phyloP scores from a whole-genome alignment of 92 coral and sea anemone species.

The Bergia puertoricense region DNA sequence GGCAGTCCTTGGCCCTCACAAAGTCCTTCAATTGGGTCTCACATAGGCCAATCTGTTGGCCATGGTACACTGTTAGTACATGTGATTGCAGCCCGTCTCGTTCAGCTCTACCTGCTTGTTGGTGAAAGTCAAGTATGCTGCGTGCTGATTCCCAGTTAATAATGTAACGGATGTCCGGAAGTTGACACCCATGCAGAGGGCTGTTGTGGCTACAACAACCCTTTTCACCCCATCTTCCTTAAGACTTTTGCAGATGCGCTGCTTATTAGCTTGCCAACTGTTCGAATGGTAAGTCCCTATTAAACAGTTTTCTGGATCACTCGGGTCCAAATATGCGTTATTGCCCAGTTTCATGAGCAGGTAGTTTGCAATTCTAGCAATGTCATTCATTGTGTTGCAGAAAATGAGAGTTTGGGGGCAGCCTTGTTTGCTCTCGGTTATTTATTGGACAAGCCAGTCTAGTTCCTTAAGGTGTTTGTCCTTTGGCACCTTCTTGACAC shows the following conservation, averaged over 20 bases:
- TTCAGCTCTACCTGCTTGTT: neutral
- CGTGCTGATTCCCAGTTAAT: slow-evolving; percentile 21
- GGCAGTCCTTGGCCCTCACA: no score
- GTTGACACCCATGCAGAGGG: slow-evolving; percentile 22
- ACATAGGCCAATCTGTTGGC: no score
- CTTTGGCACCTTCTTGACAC: no score
- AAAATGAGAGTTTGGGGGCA: no score
- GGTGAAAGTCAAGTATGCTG: neutral
- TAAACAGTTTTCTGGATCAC: neutral
- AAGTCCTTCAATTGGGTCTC: no score
- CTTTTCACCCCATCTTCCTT: slow-evolving; percentile 3
- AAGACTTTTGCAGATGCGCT: neutral
- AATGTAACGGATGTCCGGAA: slow-evolving; percentile 21
- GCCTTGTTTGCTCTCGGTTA: no score
- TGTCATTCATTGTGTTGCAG: slow-evolving; percentile 25
- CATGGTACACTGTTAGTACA: no score
- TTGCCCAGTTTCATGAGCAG: slow-evolving; percentile 27
- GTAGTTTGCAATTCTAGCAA: slow-evolving; percentile 18
- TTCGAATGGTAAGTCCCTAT: slow-evolving; percentile 11
- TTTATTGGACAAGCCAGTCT: no score
- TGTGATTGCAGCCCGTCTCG: no score
- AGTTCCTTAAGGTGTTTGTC: no score
- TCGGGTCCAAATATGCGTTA: neutral
- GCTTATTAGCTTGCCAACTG: neutral
- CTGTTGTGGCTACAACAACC: slow-evolving; percentile 17